Evolutionary conservation across 2,888 invertebrate genomes (phyloP), one percentile per base, ranked within the genome.

Genomic region (Epirrhoe alternata): DNA sequence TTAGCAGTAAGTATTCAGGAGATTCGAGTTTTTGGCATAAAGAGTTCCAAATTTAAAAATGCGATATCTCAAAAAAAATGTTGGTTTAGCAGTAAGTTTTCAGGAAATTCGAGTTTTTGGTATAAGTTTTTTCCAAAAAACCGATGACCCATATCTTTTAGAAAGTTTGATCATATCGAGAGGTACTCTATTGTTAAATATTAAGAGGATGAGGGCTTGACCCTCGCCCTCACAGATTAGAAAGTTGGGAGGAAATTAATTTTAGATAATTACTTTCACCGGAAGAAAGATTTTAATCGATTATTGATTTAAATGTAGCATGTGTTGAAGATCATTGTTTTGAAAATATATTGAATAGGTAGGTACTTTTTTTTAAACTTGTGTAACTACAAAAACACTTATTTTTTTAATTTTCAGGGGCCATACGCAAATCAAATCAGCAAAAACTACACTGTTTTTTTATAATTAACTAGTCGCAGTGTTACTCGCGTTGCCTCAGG

Each of bases 231-330:
- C 75, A 63, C 70, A 67, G 77, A 54, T 61, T 75, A 79, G 81
- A 84, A 82, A 82, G 80, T 80, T 66, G 30, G 61, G 67, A 80
- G 78, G 77, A 74, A 76, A 75, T 78, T 73, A 71, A 71, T 69
- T 62, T 72, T 68, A 70, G 75, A 76, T 79, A 71, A 63, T 51
- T 67, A 81, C 82, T 86, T 85, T 85, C 85, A 76, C 84, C 81
- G 81, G 82, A 81, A 78, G 69, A 64, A 68, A 68, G 74, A 70
- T 69, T 62, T 5, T 14, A 65, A 71, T 70, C 69, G 68, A 73
- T 69, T 5, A 38, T 30, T 16, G 33, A 54, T 54, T 35, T 6
- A 45, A 38, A 50, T 10, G 17, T 17, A 24, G 8, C 50, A 50
- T 16, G 14, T 47, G 6, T 17, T n/a, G 1, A 49, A 47, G 49